Conservation (phyloP, 1,140 invertebrate species). For the Zelostemma sp. region DNA sequence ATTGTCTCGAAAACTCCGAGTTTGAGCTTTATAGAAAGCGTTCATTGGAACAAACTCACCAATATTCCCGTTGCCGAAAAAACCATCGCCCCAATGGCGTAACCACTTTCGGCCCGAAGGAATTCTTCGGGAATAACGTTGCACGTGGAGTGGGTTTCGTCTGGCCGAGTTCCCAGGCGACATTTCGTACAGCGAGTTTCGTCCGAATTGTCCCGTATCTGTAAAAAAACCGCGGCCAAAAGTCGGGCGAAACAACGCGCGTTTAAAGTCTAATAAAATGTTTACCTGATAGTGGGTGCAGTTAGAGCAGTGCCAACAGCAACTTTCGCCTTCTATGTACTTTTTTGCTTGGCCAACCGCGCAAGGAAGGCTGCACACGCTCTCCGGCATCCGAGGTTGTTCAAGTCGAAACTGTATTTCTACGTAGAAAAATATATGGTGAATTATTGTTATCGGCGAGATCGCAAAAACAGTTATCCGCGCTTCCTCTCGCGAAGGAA, state of each 20-base stretch:
- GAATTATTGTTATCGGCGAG: neutral
- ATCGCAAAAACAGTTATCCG: too few species aligned
- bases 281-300: constrained; percentile 91
- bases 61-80: constrained; percentile 84
- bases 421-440: constrained; percentile 54
- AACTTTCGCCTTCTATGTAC: constrained; percentile 91
- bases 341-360: constrained; percentile 89
- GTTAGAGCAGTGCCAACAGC: constrained; percentile 97
- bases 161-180: constrained; percentile 84
- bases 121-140: constrained; percentile 87
- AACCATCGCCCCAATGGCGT: constrained; percentile 91
- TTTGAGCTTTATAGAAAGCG: too few species aligned
- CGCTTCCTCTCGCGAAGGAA: neutral
- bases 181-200: constrained; percentile 89
- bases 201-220: constrained; percentile 84
- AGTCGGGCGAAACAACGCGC: constrained; percentile 5
- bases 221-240: constrained; percentile 16
- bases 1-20: too few species aligned
- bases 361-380: constrained; percentile 91
- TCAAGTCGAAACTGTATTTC: constrained; percentile 86
- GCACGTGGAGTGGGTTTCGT: constrained; percentile 80
- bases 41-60: constrained; percentile 73
- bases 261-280: constrained; percentile 13
- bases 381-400: constrained; percentile 82
- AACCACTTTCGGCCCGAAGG: constrained; percentile 82